Evolutionary conservation across 2,797 vertebrate species (phyloP).

Genomic region (Cossypha heuglini): DNA sequence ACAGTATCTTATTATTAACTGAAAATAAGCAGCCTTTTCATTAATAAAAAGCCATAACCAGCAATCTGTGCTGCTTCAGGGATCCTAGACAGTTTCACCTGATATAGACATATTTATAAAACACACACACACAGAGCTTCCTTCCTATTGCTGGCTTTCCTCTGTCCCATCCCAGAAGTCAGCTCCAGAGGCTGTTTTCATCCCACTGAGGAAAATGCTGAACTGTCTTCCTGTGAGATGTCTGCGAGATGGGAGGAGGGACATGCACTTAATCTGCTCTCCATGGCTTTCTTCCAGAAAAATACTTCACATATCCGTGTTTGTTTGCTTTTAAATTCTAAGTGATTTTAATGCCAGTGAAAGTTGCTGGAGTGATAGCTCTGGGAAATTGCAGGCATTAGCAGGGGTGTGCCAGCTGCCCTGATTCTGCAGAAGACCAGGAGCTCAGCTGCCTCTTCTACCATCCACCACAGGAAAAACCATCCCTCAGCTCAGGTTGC

Average conservation of each 20-base stretch:
- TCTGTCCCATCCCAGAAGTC: not conserved
- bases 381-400: not conserved
- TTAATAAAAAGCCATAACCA: not conserved
- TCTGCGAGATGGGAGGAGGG: not conserved
- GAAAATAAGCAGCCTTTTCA: not conserved
- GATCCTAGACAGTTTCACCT: not conserved
- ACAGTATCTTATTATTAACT: not conserved
- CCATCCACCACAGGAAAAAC: not conserved
- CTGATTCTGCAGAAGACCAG: not conserved
- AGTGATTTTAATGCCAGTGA: constrained; percentile 38
- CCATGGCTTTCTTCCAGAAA: constrained; percentile 31
- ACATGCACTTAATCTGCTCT: not conserved
- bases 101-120: not conserved
- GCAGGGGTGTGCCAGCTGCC: not conserved
- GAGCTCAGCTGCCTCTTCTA: not conserved
- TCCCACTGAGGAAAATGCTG: not conserved
- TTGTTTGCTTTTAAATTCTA: constrained; percentile 52
- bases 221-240: not conserved
- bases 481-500: not conserved
- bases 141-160: not conserved
- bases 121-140: not conserved
- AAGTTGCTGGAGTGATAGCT: constrained; percentile 30
- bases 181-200: not conserved
- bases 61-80: not conserved
- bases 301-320: constrained; percentile 34